Conservation (phyloP, 2,888 invertebrate genomes). For the Sinopyrophorus schimmeli region DNA sequence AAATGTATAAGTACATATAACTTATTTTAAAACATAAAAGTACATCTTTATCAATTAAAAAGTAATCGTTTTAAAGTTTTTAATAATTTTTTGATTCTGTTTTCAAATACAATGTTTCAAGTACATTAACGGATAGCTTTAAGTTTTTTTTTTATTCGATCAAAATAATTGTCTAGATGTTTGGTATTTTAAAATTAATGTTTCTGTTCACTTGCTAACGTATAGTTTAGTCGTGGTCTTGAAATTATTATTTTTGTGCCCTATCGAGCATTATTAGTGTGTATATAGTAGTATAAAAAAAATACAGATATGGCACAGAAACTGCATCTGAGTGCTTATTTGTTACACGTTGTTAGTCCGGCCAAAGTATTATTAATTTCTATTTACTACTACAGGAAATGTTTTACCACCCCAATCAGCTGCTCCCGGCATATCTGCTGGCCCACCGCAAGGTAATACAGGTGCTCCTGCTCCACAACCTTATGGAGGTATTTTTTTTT, state of each 20-base stretch:
- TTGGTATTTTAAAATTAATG: slow-evolving; percentile 17
- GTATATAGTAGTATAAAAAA: slow-evolving; percentile 26
- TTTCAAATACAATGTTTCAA: slow-evolving; percentile 2
- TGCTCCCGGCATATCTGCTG: slow-evolving; percentile 66
- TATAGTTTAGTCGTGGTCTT: slow-evolving; percentile 24
- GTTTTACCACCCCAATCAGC: slow-evolving; percentile 61
- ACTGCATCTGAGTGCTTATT: slow-evolving; percentile 30
- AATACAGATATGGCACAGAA: slow-evolving; percentile 27
- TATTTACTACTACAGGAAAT: slow-evolving; percentile 48
- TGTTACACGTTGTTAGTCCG: slow-evolving; percentile 15
- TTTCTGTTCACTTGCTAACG: slow-evolving; percentile 23
- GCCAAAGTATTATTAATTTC: slow-evolving; percentile 13
- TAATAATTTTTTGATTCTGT: too few species aligned
- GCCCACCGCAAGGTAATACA: slow-evolving; percentile 64
- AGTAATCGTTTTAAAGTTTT: not conserved
- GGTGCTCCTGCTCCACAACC: slow-evolving; percentile 52
- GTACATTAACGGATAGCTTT: slow-evolving; percentile 10
- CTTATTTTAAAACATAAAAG: too few species aligned
- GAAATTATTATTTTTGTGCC: slow-evolving; percentile 27
- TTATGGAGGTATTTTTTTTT: slow-evolving; percentile 52
- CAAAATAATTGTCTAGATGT: slow-evolving; percentile 3
- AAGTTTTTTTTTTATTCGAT: slow-evolving; percentile 4
- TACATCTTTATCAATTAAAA: too few species aligned
- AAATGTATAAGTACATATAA: too few species aligned
- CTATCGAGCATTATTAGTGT: slow-evolving; percentile 25